These are phyloP conservation scores for Vanacampus margaritifer DNA, from an alignment of 2,113 vertebrate genomes.

Conservation along the genomic window DNA sequence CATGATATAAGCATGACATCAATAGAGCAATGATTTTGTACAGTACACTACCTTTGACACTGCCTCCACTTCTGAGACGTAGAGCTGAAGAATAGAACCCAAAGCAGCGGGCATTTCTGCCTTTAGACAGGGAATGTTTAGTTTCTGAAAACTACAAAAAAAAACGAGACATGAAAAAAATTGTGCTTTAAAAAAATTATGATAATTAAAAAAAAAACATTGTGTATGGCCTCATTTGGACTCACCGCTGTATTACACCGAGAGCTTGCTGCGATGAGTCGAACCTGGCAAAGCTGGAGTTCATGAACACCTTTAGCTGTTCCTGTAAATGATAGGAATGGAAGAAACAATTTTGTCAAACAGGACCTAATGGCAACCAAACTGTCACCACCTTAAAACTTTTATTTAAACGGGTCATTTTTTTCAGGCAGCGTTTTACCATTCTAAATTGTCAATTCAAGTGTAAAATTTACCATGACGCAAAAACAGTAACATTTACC, in stretches of 20 bases:
- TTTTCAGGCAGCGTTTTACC: not conserved
- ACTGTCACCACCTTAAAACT: not conserved
- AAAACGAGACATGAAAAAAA: not conserved
- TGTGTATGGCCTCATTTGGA: not conserved
- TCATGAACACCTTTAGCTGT: constrained; percentile 79
- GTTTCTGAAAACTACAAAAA: constrained; percentile 76
- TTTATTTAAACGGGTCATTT: not conserved
- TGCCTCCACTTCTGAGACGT: constrained; percentile 74
- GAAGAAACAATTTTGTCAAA: not conserved
- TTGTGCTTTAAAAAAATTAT: not conserved
- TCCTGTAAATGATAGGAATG: constrained; percentile 58
- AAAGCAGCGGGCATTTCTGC: constrained; percentile 60
- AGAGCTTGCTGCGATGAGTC: constrained; percentile 75
- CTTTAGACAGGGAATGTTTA: constrained; percentile 78
- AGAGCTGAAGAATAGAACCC: constrained; percentile 73
- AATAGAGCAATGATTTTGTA: not conserved
- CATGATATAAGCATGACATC: not conserved
- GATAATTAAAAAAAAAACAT: not conserved
- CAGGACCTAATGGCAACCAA: not conserved
- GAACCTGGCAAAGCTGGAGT: constrained; percentile 73
- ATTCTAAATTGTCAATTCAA: not conserved
- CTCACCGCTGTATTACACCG: constrained; percentile 75
- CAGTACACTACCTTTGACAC: constrained; percentile 66
- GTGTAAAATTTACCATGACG: too few species aligned
- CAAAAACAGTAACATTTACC: not conserved